A percentile compares a stretch with the other conserved stretches of the same genome.
Evolutionary conservation across 37 sponge, comb jelly and placozoan species (phyloP).

Genomic region (Beroe ovata): DNA sequence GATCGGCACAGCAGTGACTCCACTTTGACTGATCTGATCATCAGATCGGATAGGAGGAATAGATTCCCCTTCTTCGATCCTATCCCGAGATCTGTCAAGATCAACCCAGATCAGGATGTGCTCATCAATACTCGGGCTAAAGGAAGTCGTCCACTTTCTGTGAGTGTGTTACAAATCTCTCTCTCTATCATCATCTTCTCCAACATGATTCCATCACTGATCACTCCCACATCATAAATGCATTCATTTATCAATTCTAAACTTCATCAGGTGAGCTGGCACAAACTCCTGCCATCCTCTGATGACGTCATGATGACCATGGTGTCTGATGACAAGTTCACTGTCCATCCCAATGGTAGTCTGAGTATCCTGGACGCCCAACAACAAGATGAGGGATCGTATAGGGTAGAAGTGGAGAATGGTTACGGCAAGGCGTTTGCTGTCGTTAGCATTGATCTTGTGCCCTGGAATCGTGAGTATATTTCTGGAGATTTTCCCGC

Average conservation of each 20-base stretch:
- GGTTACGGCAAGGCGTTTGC: background rate
- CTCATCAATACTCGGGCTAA: background rate
- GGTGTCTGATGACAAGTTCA: background rate
- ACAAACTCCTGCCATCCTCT: background rate
- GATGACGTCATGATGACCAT: background rate
- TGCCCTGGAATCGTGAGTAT: background rate
- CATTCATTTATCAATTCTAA: too few species aligned
- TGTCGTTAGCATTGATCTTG: background rate
- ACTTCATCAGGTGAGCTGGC: background rate
- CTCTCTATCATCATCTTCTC: too few species aligned
- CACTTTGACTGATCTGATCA: background rate
- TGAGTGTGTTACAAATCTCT: too few species aligned
- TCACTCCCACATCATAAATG: too few species aligned
- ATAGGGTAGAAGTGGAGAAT: background rate
- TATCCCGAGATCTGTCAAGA: background rate
- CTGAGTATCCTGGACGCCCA: background rate
- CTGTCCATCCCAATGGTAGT: conserved; percentile 6
- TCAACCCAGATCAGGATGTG: background rate
- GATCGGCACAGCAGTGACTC: background rate
- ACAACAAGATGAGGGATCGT: conserved; percentile 5
- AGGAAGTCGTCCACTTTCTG: background rate
- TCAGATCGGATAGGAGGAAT: background rate
- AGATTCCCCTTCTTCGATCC: conserved; percentile 37
- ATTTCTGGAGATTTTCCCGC: background rate
- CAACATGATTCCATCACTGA: too few species aligned